Conservation (phyloP, 2,113 vertebrate species). For the Pollimyrus isidori region DNA sequence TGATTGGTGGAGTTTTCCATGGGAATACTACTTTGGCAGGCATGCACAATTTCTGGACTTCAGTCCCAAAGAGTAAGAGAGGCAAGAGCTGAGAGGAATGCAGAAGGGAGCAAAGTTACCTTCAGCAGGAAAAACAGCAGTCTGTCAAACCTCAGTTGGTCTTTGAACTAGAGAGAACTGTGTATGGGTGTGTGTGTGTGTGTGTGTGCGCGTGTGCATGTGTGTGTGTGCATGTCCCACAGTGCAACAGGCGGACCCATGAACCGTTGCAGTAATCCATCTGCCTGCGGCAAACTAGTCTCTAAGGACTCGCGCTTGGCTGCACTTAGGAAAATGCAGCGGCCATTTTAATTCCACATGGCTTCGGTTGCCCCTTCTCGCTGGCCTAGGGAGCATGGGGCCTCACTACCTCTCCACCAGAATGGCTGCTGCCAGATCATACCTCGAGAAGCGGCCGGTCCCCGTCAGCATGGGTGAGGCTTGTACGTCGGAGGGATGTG, state of each 20-base stretch:
- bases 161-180: neutral
- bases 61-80: neutral
- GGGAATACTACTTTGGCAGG: neutral
- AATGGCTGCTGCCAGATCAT: neutral
- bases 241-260: slow-evolving; percentile 9
- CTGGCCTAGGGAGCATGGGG: neutral
- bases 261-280: neutral
- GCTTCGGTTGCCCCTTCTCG: neutral
- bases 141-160: neutral
- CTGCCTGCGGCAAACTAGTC: slow-evolving; percentile 19
- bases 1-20: neutral
- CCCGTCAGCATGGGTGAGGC: too few species aligned
- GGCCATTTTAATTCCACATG: slow-evolving; percentile 1
- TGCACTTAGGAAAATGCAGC: slow-evolving; percentile 14
- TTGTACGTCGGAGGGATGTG: neutral
- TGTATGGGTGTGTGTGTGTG: neutral
- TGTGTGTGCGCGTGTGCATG: neutral
- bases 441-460: neutral
- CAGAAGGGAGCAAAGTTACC: neutral
- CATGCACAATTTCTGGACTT: neutral
- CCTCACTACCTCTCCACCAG: neutral
- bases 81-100: neutral
- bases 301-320: slow-evolving; percentile 17
- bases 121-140: neutral
- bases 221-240: neutral